Conservation (phyloP, 1,140 invertebrate species). For the Babylonia areolata region DNA sequence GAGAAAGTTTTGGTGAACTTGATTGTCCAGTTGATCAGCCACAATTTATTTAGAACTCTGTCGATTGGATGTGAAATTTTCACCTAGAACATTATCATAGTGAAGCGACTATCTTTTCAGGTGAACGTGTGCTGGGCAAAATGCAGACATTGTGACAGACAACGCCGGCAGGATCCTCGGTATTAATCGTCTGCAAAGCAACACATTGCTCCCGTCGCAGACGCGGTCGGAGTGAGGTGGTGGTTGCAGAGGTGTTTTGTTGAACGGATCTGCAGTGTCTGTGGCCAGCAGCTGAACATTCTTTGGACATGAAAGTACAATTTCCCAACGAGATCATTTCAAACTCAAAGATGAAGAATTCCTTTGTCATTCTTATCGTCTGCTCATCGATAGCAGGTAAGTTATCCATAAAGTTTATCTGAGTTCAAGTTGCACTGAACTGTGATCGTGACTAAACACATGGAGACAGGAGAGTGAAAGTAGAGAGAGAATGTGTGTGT, state of each 20-base stretch:
- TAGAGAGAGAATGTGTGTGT: not conserved
- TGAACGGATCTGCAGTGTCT: not conserved
- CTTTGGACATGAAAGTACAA: slow-evolving; percentile 11
- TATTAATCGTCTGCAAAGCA: not conserved
- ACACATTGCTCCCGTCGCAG: not conserved
- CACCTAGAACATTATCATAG: not conserved
- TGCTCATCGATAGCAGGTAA: slow-evolving; percentile 24
- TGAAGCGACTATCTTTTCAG: not conserved
- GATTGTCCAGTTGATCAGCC: too few species aligned
- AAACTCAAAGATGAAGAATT: slow-evolving; percentile 24
- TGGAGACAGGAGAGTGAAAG: not conserved
- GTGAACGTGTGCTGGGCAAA: not conserved
- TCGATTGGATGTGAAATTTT: not conserved
- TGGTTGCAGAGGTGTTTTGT: slow-evolving; percentile 4
- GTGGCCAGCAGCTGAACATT: not conserved
- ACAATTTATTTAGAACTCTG: too few species aligned
- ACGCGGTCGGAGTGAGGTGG: not conserved
- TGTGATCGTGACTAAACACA: not conserved
- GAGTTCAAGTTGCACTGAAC: too few species aligned
- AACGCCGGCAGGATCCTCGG: not conserved
- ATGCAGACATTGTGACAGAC: slow-evolving; percentile 26
- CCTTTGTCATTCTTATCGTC: not conserved
- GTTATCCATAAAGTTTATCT: not conserved
- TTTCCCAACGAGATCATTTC: not conserved
- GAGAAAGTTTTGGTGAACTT: not conserved